Evolutionary conservation across 2,888 invertebrate species (phyloP), one percentile per base, ranked within the genome.

Genomic region (Pyrrhia umbra): DNA sequence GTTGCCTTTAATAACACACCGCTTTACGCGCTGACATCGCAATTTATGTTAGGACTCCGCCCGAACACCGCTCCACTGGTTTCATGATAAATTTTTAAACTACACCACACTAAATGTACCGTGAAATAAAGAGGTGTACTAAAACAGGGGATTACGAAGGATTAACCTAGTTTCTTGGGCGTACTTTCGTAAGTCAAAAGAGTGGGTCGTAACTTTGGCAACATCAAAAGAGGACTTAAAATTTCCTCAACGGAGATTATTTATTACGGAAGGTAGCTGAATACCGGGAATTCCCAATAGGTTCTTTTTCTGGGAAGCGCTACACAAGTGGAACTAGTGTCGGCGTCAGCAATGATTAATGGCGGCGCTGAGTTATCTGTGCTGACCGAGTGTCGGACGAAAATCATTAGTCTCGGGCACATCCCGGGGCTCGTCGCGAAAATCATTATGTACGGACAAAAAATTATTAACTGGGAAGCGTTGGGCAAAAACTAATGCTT

Each of bases 1-100:
- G 76, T 79, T 76, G 66, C 64, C 68, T 74, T 87, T 81, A 83
- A 86, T 86, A 85, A 85, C 84, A 73, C 43, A 85, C 59, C 60
- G 68, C 66, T 75, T 61, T 51, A 73, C 73, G 71, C 57, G 79
- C 84, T 80, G 78, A 84, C 83, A 79, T 63, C 58, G 70, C 72
- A 77, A 80, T 82, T 82, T 81, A 82, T 69, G 74, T 55, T 52
- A 57, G 60, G 47, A 68, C 62, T 70, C 47, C 47, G 37, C 21
- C 15, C 15, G 34, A 62, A 61, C 46, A 54, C 40, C 50, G 37
- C 57, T 34, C 56, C 21, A 47, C 56, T 68, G 65, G 59, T 64
- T 67, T 57, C 30, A 23, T 56, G 62, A 21, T 58, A 70, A 49
- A 66, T 62, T 74, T 77, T 77, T 64, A 64, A 80, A 73, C 74